These are phyloP conservation scores for Amazonetta brasiliensis DNA, from an alignment of 2,797 vertebrate species.

Conservation along the genomic window DNA sequence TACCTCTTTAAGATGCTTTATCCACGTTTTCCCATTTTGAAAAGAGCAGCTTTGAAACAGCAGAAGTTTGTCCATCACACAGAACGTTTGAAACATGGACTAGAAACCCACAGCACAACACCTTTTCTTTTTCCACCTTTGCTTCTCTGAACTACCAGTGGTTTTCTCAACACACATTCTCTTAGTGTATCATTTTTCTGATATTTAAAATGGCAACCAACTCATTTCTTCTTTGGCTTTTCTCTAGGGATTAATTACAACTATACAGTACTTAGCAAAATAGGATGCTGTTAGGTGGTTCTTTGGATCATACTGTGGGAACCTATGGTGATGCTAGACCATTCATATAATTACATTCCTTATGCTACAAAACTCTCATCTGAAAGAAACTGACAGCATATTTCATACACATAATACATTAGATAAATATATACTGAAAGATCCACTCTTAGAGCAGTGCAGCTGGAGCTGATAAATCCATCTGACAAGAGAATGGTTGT, in stretches of 20 bases:
- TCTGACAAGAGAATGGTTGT: neutral
- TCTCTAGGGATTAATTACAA: neutral
- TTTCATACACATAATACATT: neutral
- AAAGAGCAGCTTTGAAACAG: neutral
- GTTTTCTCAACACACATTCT: neutral
- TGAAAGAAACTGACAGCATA: neutral
- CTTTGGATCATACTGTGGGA: neutral
- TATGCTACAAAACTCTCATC: neutral
- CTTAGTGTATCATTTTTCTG: neutral
- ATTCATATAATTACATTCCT: neutral
- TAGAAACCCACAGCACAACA: neutral
- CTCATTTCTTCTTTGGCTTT: neutral
- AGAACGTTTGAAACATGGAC: fast-evolving
- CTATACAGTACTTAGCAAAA: neutral
- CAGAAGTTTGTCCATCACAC: neutral
- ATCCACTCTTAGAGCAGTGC: neutral
- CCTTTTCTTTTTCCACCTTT: neutral
- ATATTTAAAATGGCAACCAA: neutral
- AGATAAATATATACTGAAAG: neutral
- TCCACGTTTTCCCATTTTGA: neutral
- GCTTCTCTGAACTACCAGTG: neutral
- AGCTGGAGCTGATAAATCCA: constrained; percentile 26
- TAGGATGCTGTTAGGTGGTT: neutral
- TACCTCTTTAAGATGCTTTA: neutral
- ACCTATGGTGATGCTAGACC: neutral